Base-by-base conservation (phyloP, 2,888 invertebrate genomes). In the Timandra comae region DNA sequence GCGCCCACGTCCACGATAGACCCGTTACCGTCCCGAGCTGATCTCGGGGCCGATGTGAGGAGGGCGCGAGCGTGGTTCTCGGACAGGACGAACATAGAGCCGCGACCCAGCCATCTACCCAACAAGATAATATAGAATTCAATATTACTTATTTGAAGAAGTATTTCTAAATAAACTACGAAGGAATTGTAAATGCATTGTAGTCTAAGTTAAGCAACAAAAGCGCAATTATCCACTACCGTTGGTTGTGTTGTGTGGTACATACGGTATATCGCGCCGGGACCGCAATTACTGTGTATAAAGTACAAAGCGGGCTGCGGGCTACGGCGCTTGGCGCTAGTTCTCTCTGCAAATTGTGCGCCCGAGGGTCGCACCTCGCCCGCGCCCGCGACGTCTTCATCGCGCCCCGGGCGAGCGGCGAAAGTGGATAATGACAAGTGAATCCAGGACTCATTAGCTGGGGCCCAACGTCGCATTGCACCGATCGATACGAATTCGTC, bases 51-150 rank as follows among this genome's bases (percentile, higher is more conserved):
- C 3, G 62, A 64, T 29, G 72, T 70, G 47, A 93, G 77, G 49
- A 97, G 79, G 35, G 82, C 74, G 38, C 88, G 85, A 52, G 97
- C 93, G 63, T 98, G 98, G 5, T 88, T 82, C 39, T 90, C 88
- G 0, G 98, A 98, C 52, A 97, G 88, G 29, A 99, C 96, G 79
- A 97, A 98, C 99, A 99, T 99, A 1, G 97, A 97, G 5, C 99
- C 99, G 30, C 99, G 89, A 8, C 93, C 92, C 7, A 98, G 82
- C 80, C 93, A 90, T 30, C 94, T 94, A n/a, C n/a, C n/a, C n/a
- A n/a, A n/a, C n/a, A n/a, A n/a, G n/a, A n/a, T n/a, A n/a, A n/a
- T n/a, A 8, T 1, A 2, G 2, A 22, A 8, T n/a, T 22, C 9
- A 9, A 1, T 8, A 2, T 22, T 7, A 8, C 22, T 2, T n/a